A percentile compares a stretch with the other conserved stretches of the same genome.
These are phyloP conservation scores for Xenopus borealis DNA, from an alignment of 2,113 vertebrate species.

Conservation along the genomic window DNA sequence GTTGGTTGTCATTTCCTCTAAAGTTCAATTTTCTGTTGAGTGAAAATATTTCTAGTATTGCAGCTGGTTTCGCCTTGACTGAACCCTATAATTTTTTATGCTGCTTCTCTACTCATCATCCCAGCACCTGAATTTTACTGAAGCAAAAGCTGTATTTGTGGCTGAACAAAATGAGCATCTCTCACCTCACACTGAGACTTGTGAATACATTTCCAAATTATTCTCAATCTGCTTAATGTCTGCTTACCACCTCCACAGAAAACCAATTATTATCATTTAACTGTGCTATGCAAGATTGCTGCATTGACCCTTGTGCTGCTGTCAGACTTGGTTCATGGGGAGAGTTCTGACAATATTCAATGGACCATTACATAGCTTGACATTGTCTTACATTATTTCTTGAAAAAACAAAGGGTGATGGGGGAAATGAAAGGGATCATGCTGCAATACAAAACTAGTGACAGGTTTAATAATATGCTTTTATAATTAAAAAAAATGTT, in stretches of 20 bases:
- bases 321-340: neutral
- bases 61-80: no score
- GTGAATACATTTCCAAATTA: neutral
- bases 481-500: no score
- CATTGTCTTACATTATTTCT: neutral
- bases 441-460: no score
- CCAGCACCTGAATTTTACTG: constrained; percentile 10
- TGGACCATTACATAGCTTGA: constrained; percentile 13
- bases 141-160: constrained; percentile 17
- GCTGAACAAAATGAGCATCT: constrained; percentile 7
- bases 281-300: constrained; percentile 17
- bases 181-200: neutral
- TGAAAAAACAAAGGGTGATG: no score
- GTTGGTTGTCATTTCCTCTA: no score
- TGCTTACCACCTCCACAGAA: neutral
- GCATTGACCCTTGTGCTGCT: neutral
- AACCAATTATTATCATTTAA: neutral
- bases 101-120: no score
- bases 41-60: no score
- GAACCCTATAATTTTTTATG: no score
- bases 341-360: neutral
- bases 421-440: no score
- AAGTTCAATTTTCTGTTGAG: no score
- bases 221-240: neutral
- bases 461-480: no score